phyloP scores from a whole-genome alignment of 1,140 invertebrate species.

The Trissolcus basalis region DNA sequence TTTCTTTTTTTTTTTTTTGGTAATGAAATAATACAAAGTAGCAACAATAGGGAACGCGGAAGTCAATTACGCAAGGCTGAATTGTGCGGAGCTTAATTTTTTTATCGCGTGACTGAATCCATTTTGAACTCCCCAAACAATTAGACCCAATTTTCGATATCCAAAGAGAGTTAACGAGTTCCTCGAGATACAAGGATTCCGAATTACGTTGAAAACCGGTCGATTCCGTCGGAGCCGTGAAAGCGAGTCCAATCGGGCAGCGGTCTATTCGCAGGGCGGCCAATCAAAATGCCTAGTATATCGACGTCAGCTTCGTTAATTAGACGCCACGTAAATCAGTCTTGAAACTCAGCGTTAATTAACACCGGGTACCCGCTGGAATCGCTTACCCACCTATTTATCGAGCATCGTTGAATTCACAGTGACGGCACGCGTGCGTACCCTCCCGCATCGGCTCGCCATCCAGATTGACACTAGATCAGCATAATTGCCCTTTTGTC shows the following conservation, averaged over 20 bases:
- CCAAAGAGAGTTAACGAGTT: constrained; percentile 59
- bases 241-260: constrained; percentile 67
- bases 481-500: constrained; percentile 50
- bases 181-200: constrained; percentile 52
- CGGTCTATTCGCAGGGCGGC: constrained; percentile 67
- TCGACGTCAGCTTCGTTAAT: constrained; percentile 75
- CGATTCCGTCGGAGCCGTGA: constrained; percentile 66
- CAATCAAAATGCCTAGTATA: constrained; percentile 76
- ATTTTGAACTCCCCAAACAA: constrained; percentile 56
- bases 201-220: constrained; percentile 61
- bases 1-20: not conserved
- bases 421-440: constrained; percentile 65
- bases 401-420: constrained; percentile 67
- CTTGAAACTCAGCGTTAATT: constrained; percentile 76
- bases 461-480: constrained; percentile 57
- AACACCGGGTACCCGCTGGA: constrained; percentile 73
- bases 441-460: constrained; percentile 53
- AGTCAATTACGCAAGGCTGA: constrained; percentile 35
- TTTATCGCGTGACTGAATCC: constrained; percentile 59
- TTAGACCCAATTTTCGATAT: constrained; percentile 60
- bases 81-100: constrained; percentile 48
- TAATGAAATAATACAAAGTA: constrained; percentile 1
- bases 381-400: constrained; percentile 74
- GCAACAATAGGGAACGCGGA: constrained; percentile 10
- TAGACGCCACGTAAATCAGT: constrained; percentile 77